phyloP scores from a whole-genome alignment of 2,113 vertebrate species.

The Xerus inauris region DNA sequence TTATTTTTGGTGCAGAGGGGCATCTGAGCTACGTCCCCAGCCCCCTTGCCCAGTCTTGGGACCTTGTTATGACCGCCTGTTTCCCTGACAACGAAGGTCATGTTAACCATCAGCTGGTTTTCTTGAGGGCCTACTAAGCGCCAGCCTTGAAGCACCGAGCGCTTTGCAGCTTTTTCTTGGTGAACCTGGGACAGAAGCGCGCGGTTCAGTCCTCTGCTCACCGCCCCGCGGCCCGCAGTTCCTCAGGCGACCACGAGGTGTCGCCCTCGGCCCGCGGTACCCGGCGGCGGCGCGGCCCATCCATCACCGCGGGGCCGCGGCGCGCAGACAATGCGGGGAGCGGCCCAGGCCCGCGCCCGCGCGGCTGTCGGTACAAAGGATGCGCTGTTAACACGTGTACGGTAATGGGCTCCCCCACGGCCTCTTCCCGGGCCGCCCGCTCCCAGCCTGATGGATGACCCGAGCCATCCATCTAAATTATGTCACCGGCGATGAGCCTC shows the following conservation, averaged over 20 bases:
- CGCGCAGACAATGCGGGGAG: constrained; percentile 76
- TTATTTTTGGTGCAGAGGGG: not conserved
- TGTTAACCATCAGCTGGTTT: not conserved
- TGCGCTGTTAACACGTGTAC: constrained; percentile 77
- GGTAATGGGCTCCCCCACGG: constrained; percentile 72
- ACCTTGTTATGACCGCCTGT: too few species aligned
- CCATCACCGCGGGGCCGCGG: constrained; percentile 11
- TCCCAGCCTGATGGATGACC: constrained; percentile 64
- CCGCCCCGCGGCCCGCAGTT: not conserved
- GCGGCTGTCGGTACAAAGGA: constrained; percentile 72
- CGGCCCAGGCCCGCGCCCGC: constrained; percentile 58
- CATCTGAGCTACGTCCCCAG: not conserved
- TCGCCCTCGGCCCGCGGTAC: constrained; percentile 61
- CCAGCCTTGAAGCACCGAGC: not conserved
- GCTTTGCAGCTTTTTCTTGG: too few species aligned
- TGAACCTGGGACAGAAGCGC: not conserved
- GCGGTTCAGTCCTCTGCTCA: rapidly evolving
- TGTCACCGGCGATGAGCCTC: constrained; percentile 8
- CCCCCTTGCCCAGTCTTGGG: not conserved
- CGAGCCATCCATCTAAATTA: constrained; percentile 72
- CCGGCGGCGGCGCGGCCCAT: constrained; percentile 10
- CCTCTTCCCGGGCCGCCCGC: constrained; percentile 67
- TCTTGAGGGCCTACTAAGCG: not conserved
- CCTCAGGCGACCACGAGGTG: not conserved
- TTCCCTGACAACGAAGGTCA: not conserved